phyloP scores from a whole-genome alignment of 2,113 vertebrate species.

The Leptocoma aspasia region DNA sequence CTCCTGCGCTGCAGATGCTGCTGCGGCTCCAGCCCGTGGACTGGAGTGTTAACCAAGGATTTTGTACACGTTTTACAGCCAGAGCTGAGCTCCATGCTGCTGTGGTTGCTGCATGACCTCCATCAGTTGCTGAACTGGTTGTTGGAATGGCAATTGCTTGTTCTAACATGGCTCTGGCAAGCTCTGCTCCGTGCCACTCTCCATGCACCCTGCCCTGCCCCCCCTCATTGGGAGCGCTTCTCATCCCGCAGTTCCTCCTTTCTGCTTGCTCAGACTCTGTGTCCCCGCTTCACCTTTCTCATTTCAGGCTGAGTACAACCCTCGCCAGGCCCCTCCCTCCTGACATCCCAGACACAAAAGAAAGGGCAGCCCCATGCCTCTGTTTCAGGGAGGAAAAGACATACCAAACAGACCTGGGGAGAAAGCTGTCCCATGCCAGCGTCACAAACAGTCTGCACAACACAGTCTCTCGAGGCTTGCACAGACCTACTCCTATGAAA shows the following conservation, averaged over 20 bases:
- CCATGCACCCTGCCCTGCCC: background rate
- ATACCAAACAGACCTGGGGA: accelerated
- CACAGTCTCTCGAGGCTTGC: background rate
- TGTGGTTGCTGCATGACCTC: background rate
- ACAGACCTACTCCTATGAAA: accelerated
- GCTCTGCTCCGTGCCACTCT: background rate
- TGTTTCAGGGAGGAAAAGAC: background rate
- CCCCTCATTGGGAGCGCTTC: background rate
- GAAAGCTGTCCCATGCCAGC: background rate
- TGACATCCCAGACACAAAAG: background rate
- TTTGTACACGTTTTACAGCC: background rate
- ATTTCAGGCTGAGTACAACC: background rate
- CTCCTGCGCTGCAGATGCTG: background rate
- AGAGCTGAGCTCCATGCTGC: background rate
- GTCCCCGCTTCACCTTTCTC: constrained; percentile 2
- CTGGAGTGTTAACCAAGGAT: background rate
- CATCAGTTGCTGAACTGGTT: background rate
- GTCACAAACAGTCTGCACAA: background rate
- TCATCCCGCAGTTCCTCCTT: background rate
- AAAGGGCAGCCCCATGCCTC: background rate
- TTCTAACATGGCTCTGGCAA: background rate
- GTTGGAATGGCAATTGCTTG: background rate
- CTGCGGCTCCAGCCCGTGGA: background rate
- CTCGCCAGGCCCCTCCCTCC: background rate
- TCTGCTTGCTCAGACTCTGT: background rate